Percentiles rank a stretch among this genome's conserved stretches.
These are phyloP conservation scores for Sicus ferrugineus DNA, from an alignment of 2,888 invertebrate species.

Conservation along the genomic window DNA sequence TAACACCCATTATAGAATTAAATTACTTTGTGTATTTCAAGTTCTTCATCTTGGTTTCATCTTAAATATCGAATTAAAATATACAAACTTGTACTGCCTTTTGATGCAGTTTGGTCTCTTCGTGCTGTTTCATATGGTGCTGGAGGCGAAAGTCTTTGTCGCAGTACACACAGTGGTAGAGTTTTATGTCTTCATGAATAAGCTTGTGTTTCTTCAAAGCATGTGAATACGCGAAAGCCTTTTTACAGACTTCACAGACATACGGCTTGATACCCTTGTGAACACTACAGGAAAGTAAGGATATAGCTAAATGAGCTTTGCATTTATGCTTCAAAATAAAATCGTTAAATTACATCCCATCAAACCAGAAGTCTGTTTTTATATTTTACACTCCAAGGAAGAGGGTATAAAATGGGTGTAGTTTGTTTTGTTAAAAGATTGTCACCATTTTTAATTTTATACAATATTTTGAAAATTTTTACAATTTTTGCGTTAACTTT, in stretches of 20 bases:
- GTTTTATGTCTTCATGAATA: constrained; percentile 58
- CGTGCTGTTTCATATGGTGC: constrained; percentile 61
- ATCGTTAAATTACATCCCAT: too few species aligned
- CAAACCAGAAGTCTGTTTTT: too few species aligned
- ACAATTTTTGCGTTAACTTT: too few species aligned
- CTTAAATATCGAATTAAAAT: not conserved
- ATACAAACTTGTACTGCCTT: constrained; percentile 48
- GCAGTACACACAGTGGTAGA: constrained; percentile 58
- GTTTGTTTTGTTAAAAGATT: too few species aligned
- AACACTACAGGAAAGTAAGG: constrained; percentile 34
- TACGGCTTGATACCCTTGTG: constrained; percentile 59
- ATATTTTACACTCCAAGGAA: too few species aligned
- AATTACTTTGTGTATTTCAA: constrained; percentile 3
- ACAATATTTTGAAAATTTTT: too few species aligned
- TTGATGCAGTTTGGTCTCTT: constrained; percentile 58
- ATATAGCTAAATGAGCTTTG: not conserved
- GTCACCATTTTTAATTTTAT: too few species aligned
- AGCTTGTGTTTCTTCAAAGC: constrained; percentile 58
- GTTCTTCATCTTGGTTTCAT: not conserved
- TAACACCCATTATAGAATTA: not conserved
- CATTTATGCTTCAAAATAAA: constrained; percentile 58
- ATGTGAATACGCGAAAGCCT: constrained; percentile 57
- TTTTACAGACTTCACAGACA: constrained; percentile 55
- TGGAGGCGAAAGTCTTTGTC: constrained; percentile 59
- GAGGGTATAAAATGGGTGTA: too few species aligned